phyloP scores from a whole-genome alignment of 2,797 vertebrate species.

The Capromys pilorides region DNA sequence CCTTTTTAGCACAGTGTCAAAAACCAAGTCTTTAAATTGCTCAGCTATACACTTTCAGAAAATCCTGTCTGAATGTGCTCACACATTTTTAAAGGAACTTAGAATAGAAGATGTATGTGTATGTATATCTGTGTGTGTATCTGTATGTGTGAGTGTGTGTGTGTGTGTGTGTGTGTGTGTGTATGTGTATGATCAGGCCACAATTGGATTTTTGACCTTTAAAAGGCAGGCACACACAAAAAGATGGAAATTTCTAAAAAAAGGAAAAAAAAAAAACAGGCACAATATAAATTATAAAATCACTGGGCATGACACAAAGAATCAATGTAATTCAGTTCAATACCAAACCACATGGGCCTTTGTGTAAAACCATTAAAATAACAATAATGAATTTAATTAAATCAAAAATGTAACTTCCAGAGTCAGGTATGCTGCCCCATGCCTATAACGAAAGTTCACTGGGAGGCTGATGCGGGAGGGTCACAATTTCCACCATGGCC shows the following conservation, averaged over 20 bases:
- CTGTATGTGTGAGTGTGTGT: background rate
- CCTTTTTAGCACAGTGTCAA: background rate
- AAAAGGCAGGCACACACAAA: slow-evolving; percentile 25
- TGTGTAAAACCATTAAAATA: background rate
- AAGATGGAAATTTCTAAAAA: background rate
- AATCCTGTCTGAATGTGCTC: slow-evolving; percentile 62
- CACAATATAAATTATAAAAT: slow-evolving; percentile 42
- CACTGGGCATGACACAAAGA: background rate
- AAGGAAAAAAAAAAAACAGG: background rate
- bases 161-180: background rate
- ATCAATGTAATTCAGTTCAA: slow-evolving; percentile 38
- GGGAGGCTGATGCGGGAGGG: background rate
- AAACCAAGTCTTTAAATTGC: slow-evolving; percentile 29
- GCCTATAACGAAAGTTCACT: background rate
- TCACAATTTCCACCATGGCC: background rate
- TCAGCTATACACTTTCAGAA: slow-evolving; percentile 62
- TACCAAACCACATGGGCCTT: background rate
- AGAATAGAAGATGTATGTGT: slow-evolving; percentile 65
- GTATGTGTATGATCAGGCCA: background rate
- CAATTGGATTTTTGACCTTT: slow-evolving; percentile 48
- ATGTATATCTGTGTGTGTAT: background rate
- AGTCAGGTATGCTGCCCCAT: background rate
- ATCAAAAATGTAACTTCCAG: background rate
- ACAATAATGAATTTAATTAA: background rate
- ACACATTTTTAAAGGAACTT: slow-evolving; percentile 76